Evolutionary conservation across 2,113 vertebrate genomes (phyloP).

Genomic region (Aldabrachelys gigantea): DNA sequence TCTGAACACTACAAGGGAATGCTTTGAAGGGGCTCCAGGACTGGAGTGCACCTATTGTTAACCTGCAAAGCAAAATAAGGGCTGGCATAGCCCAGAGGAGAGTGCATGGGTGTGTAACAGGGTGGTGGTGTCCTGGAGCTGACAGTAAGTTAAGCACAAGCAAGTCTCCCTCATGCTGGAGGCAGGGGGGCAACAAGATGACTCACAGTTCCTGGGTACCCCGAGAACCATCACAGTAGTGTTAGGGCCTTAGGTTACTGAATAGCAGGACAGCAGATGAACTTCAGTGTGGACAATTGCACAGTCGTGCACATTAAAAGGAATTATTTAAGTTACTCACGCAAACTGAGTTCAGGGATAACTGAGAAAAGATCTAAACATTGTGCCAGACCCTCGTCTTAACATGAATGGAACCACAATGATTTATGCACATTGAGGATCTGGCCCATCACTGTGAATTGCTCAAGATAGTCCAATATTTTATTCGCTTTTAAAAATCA

Average conservation of each 20-base stretch:
- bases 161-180: background rate
- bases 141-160: background rate
- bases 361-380: background rate
- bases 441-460: background rate
- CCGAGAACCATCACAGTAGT: background rate
- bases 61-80: background rate
- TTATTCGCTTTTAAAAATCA: background rate
- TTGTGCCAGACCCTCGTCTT: background rate
- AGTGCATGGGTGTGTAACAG: background rate
- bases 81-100: background rate
- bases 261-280: background rate
- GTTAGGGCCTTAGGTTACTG: background rate
- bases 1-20: background rate
- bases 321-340: background rate
- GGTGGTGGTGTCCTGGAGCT: background rate
- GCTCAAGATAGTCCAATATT: background rate
- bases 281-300: background rate
- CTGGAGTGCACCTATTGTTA: background rate
- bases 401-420: background rate
- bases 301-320: background rate
- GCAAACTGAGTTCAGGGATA: background rate
- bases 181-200: background rate
- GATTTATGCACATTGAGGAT: background rate
- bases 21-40: background rate
- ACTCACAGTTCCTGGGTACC: background rate